phyloP scores from a whole-genome alignment of 2,797 vertebrate genomes.

The Mastacembelus armatus region DNA sequence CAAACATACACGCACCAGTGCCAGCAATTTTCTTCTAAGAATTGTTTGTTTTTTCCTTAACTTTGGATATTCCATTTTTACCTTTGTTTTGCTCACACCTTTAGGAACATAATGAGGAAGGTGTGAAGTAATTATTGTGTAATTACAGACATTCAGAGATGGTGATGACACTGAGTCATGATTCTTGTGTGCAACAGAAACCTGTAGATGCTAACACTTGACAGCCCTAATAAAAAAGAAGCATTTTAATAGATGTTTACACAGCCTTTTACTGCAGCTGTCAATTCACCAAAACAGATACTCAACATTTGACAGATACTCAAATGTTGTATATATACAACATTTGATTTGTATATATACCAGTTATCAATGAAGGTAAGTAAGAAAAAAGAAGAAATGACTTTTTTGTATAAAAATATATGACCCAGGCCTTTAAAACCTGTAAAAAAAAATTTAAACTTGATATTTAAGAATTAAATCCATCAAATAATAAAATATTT shows the following conservation, averaged over 20 bases:
- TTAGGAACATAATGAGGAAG: conserved; percentile 22
- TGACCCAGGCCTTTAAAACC: too few species aligned
- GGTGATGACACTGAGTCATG: neutral
- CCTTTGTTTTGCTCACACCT: conserved; percentile 5
- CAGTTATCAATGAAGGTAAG: too few species aligned
- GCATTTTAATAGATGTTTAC: neutral
- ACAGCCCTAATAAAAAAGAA: neutral
- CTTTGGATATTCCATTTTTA: conserved; percentile 3
- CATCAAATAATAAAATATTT: conserved; percentile 17
- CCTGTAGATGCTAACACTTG: neutral
- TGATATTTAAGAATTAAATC: too few species aligned
- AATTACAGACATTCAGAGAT: conserved; percentile 12
- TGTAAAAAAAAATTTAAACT: too few species aligned
- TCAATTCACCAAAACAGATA: neutral
- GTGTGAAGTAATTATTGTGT: conserved; percentile 4
- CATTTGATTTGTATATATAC: too few species aligned
- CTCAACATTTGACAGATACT: neutral
- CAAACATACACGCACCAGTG: neutral
- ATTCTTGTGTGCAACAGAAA: conserved; percentile 16
- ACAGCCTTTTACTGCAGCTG: neutral
- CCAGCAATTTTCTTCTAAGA: neutral
- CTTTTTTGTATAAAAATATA: too few species aligned
- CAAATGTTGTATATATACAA: too few species aligned
- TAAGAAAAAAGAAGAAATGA: too few species aligned
- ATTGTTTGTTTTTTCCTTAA: conserved; percentile 5